Evolutionary conservation across 2,797 vertebrate genomes (phyloP), one percentile per base, ranked within the genome.

Genomic region (Mormyrus proboscirostris): DNA sequence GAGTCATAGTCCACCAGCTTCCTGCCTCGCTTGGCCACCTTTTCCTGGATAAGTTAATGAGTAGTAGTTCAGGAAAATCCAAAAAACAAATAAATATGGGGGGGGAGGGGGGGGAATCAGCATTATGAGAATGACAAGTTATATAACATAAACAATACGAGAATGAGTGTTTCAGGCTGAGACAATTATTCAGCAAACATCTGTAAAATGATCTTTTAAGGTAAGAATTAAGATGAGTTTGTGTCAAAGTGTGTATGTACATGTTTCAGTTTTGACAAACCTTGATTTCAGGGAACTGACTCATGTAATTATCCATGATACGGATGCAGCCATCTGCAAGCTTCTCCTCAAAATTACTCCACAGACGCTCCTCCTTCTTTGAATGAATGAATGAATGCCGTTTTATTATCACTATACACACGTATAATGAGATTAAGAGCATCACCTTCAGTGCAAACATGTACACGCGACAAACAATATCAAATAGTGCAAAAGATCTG

Each of bases 1-100:
- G 98, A 99, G 92, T 99, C 99, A 0, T 99, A 99, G 93, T 99
- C 99, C 89, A 99, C 99, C 0, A 99, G 94, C 89, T 99, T 99
- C 86, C 99, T 95, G 86, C 98, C 97, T 10, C 99, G 96, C 91
- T 99, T 99, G 7, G 97, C 95, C 0, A 99, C 98, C 88, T 98
- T 96, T 91, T 97, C 98, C 98, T 99, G 93, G 49, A 90, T 57
- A 84, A 92, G 53, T 19, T 76, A 49, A 49, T 73, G 50, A 41
- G 55, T 2, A 7, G 33, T 2, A 9, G 65, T 38, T 84, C 0
- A 38, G 12, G 10, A 19, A 38, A 44, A 65, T 10, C 7, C 9
- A 82, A 82, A 22, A 82, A 82, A 79, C 10, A 44, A 82, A 82
- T 19, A 44, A 47, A 38, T 73, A 73, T 33, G 0, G 33, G 62